These are phyloP conservation scores for Ivindomyrus marchei DNA, from an alignment of 2,113 vertebrate species.

Conservation along the genomic window DNA sequence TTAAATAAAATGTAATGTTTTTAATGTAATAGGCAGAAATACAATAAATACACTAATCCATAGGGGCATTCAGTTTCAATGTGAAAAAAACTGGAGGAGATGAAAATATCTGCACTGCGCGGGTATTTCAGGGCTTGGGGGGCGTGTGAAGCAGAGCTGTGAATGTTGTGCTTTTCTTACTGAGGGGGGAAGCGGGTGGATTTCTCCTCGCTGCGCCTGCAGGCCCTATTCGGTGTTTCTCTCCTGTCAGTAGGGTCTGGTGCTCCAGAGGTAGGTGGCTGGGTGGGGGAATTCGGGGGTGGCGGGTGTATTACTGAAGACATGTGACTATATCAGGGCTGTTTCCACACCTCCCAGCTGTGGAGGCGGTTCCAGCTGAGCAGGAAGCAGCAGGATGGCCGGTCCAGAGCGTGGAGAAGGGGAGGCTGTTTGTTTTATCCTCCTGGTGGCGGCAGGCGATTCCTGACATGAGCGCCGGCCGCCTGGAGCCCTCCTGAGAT, in stretches of 20 bases:
- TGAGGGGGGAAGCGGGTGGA: neutral
- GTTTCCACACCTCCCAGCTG: neutral
- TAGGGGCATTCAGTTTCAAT: neutral
- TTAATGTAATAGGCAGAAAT: neutral
- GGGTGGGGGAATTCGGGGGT: neutral
- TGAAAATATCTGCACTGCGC: neutral
- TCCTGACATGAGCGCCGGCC: neutral
- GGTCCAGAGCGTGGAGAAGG: neutral
- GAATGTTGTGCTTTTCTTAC: neutral
- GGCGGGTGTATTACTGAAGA: neutral
- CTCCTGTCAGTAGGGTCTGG: neutral
- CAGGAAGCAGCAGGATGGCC: neutral
- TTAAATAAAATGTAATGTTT: neutral
- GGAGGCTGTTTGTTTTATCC: neutral
- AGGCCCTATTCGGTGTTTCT: neutral
- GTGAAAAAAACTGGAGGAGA: neutral
- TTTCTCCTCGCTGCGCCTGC: neutral
- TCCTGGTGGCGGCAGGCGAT: neutral
- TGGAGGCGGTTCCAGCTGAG: neutral
- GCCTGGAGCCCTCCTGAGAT: neutral
- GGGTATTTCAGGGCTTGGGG: neutral
- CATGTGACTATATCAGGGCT: neutral
- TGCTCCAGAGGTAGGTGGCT: neutral
- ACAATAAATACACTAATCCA: neutral
- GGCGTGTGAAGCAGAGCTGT: neutral